These are phyloP conservation scores for Craterocephalus amniculus DNA, from an alignment of 2,797 vertebrate genomes.

Conservation along the genomic window DNA sequence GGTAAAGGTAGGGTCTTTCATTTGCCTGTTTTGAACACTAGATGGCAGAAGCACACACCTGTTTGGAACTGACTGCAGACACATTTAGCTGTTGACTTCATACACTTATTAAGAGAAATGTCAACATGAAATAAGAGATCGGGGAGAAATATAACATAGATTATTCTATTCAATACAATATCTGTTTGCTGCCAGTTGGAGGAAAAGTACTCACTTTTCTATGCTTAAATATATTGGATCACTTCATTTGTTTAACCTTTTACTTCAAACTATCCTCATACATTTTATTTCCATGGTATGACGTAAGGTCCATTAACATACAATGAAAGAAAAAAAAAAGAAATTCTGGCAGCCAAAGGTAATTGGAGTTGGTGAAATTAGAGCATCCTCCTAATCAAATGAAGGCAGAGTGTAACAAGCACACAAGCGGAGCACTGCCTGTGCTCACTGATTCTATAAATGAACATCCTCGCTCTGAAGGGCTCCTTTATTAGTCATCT, in stretches of 20 bases:
- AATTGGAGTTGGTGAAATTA: conserved; percentile 2
- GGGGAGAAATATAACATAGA: neutral
- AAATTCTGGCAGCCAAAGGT: neutral
- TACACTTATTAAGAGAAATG: neutral
- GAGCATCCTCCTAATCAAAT: conserved; percentile 1
- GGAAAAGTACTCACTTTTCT: neutral
- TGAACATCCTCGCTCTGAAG: conserved; percentile 22
- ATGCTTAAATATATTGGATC: neutral
- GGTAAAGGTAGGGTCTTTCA: no score
- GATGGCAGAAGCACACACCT: conserved; percentile 39
- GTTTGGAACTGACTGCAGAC: neutral
- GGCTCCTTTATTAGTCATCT: conserved; percentile 35
- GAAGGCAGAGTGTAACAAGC: neutral
- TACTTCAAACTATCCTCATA: neutral
- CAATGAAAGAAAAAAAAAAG: neutral
- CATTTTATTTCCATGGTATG: neutral
- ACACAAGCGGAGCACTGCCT: conserved; percentile 22
- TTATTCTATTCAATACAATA: neutral
- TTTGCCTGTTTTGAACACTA: conserved; percentile 28
- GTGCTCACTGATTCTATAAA: conserved; percentile 32
- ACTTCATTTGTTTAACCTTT: neutral
- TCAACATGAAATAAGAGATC: neutral
- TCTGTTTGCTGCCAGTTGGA: neutral
- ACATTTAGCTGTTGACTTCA: neutral
- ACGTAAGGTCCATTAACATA: neutral